Base-by-base conservation (phyloP, 2,888 invertebrate species). In the Mesorhabditis sp. region DNA sequence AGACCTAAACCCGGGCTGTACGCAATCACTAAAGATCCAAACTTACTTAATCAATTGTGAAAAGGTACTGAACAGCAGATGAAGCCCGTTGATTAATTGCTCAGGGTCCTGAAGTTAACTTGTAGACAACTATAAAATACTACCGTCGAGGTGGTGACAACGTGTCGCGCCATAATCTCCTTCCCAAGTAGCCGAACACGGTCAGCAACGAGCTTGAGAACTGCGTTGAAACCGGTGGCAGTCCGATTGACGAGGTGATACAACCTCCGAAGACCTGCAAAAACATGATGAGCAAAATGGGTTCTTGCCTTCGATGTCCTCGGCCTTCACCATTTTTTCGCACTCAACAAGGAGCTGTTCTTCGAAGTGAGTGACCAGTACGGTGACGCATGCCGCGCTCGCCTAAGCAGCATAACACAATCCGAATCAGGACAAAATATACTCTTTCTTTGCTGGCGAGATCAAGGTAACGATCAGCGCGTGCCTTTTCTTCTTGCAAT, bases 91-190 rank as follows among this genome's bases (percentile, higher is more conserved):
- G 28, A 28, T 28, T 28, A 28, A 96, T 88, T 97, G 96, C 87
- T 98, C 97, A 0, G 95, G 95, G 86, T 98, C 97, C 88, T 88
- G 81, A 44, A 50, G n/a, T 50, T n/a, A 50, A 50, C n/a, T 50
- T 50, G n/a, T 10, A 50, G n/a, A 50, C 10, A n/a, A 50, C 45
- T 45, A 43, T 62, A 41, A 6, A 66, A 61, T n/a, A 69, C 50
- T 68, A 82, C 83, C 81, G 90, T 92, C 41, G 95, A 94, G 70
- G 98, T 95, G 67, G 93, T 91, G 85, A 94, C 94, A 4, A 96
- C 96, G 45, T 94, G 93, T 13, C 93, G 93, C 68, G 94, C 91
- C 95, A 98, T 97, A 86, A 97, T 96, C 3, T 94, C 93, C 66
- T 97, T 88, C 5, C 97, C 98, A 15, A 95, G 94, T 73, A 91